phyloP scores from a whole-genome alignment of 2,888 invertebrate species.

The Punctoribates punctum region DNA sequence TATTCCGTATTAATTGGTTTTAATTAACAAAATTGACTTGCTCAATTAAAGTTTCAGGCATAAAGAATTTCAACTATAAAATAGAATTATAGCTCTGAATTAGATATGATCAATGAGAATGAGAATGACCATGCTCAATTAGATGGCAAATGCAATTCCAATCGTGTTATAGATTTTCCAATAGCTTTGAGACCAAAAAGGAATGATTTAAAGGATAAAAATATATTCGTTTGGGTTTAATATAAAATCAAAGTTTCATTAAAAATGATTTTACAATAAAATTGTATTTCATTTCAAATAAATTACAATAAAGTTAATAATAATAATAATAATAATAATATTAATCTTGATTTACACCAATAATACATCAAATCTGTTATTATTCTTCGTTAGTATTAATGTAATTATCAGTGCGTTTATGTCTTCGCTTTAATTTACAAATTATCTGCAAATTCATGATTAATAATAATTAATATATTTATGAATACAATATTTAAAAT shows the following conservation, averaged over 20 bases:
- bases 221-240: neutral
- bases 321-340: slow-evolving; percentile 1
- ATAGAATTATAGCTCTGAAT: too few species aligned
- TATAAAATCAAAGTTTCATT: neutral
- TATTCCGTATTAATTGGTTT: too few species aligned
- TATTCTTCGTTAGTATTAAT: neutral
- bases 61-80: too few species aligned
- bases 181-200: too few species aligned
- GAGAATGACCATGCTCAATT: too few species aligned
- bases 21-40: too few species aligned
- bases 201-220: too few species aligned
- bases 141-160: too few species aligned
- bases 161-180: too few species aligned
- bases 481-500: slow-evolving; percentile 17
- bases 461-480: neutral
- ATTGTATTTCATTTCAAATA: neutral
- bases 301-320: slow-evolving; percentile 4
- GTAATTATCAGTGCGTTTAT: slow-evolving; percentile 24
- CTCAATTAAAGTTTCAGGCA: too few species aligned
- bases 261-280: slow-evolving; percentile 18
- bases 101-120: too few species aligned
- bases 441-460: neutral
- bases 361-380: neutral
- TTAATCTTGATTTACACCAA: slow-evolving; percentile 4
- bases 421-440: slow-evolving; percentile 6